Conservation (phyloP, 2,888 invertebrate genomes). For the Ichneumoninae sp. region DNA sequence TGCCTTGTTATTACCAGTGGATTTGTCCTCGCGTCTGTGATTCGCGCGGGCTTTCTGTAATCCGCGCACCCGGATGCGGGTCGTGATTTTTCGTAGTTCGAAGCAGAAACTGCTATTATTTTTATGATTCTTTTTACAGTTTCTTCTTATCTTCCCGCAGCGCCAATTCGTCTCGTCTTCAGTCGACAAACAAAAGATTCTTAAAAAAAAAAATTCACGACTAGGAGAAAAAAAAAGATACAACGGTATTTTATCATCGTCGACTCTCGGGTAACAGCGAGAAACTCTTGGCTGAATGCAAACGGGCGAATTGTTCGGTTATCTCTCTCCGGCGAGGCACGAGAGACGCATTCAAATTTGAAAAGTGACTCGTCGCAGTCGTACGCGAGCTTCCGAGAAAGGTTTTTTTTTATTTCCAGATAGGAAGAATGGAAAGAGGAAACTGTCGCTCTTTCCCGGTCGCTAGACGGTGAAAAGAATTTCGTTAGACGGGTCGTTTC, state of each 20-base stretch:
- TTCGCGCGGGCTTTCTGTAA: slow-evolving; percentile 67
- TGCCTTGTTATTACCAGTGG: slow-evolving; percentile 19
- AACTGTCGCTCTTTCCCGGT: slow-evolving; percentile 48
- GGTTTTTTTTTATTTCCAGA: slow-evolving; percentile 22
- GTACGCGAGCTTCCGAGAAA: slow-evolving; percentile 53
- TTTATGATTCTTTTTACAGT: slow-evolving; percentile 61
- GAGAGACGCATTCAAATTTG: slow-evolving; percentile 42
- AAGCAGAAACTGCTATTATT: slow-evolving; percentile 68
- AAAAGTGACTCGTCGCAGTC: slow-evolving; percentile 41
- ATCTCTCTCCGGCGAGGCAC: slow-evolving; percentile 11
- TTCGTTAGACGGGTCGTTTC: slow-evolving; percentile 60
- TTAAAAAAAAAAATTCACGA: background rate
- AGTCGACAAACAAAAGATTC: background rate
- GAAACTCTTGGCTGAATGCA: slow-evolving; percentile 40
- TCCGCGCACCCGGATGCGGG: slow-evolving; percentile 76
- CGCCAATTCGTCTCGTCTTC: background rate
- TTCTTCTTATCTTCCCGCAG: background rate
- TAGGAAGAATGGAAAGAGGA: slow-evolving; percentile 59
- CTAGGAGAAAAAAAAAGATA: slow-evolving; percentile 1
- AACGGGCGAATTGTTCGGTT: slow-evolving; percentile 13
- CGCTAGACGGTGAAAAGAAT: slow-evolving; percentile 59
- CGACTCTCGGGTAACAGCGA: background rate
- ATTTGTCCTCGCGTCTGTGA: slow-evolving; percentile 57
- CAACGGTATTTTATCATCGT: background rate
- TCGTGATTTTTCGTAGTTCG: slow-evolving; percentile 71